Conservation (phyloP, 2,797 vertebrate species). For the Trematomus bernacchii region DNA sequence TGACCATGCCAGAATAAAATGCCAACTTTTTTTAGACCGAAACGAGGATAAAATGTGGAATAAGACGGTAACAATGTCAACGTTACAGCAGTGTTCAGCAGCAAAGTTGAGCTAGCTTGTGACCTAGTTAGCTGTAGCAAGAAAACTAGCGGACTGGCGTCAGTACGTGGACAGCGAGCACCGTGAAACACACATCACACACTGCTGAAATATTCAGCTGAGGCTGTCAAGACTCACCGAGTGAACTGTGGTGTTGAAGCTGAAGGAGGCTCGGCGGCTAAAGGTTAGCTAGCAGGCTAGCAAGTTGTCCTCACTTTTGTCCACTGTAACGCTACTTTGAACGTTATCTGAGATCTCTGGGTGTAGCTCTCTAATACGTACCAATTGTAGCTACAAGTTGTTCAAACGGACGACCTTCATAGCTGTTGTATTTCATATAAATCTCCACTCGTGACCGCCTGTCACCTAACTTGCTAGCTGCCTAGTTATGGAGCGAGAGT, state of each 20-base stretch:
- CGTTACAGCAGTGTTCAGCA: conserved; percentile 21
- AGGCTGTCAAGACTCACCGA: conserved; percentile 70
- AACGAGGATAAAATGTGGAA: conserved; percentile 2
- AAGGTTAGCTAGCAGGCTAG: conserved; percentile 75
- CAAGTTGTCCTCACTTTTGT: conserved; percentile 65
- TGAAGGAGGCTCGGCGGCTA: conserved; percentile 62
- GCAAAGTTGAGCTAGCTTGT: conserved; percentile 68
- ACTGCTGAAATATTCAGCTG: conserved; percentile 20
- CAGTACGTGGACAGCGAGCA: neutral
- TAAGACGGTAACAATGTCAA: conserved; percentile 33
- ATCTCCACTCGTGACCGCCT: conserved; percentile 32
- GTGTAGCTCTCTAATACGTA: conserved; percentile 11
- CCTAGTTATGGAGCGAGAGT: conserved; percentile 45
- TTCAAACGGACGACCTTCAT: conserved; percentile 57
- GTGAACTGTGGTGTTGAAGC: conserved; percentile 40
- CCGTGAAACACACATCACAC: conserved; percentile 11
- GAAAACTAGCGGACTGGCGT: conserved; percentile 16
- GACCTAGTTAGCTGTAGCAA: conserved; percentile 71
- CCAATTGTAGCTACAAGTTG: conserved; percentile 48
- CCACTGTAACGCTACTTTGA: conserved; percentile 38
- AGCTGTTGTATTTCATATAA: conserved; percentile 38
- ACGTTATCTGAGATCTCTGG: conserved; percentile 49
- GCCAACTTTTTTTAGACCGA: neutral
- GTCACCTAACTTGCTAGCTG: conserved; percentile 61
- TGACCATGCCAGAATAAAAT: neutral